These are phyloP conservation scores for Galeruca laticollis DNA, from an alignment of 2,888 invertebrate species.

Conservation along the genomic window DNA sequence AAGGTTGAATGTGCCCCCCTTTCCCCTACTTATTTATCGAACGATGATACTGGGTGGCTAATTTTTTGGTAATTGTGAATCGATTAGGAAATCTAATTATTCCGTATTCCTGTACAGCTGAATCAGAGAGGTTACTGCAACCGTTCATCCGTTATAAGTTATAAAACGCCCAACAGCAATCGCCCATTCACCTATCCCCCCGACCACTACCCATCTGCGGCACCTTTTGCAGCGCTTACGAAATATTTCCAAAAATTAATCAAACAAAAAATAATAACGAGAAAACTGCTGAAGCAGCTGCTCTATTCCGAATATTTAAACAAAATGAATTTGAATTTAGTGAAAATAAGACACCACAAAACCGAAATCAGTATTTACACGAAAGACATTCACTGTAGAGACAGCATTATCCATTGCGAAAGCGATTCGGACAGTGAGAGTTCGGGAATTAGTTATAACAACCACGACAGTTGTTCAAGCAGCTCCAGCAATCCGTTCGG, in stretches of 20 bases:
- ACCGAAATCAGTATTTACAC: constrained; percentile 66
- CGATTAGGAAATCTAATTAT: neutral
- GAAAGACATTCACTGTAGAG: constrained; percentile 57
- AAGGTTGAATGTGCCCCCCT: no score
- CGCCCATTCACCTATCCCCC: constrained; percentile 75
- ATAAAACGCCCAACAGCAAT: constrained; percentile 62
- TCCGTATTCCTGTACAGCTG: constrained; percentile 52
- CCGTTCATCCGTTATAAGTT: constrained; percentile 69
- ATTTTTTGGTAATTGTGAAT: neutral
- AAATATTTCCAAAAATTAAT: constrained; percentile 82
- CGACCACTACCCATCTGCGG: constrained; percentile 80
- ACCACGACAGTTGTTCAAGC: constrained; percentile 72
- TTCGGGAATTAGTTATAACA: constrained; percentile 67
- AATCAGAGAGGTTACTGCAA: constrained; percentile 71
- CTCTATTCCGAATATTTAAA: constrained; percentile 75
- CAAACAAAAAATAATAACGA: constrained; percentile 77
- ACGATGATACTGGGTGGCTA: neutral
- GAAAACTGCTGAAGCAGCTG: constrained; percentile 79
- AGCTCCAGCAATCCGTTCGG: constrained; percentile 75
- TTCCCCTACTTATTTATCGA: no score
- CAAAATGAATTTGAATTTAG: constrained; percentile 69
- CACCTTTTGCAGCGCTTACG: constrained; percentile 83
- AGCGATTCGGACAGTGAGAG: constrained; percentile 67
- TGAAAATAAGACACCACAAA: constrained; percentile 70
- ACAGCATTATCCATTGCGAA: constrained; percentile 63